Conservation (phyloP, 2,113 vertebrate genomes). For the Xerus inauris region DNA sequence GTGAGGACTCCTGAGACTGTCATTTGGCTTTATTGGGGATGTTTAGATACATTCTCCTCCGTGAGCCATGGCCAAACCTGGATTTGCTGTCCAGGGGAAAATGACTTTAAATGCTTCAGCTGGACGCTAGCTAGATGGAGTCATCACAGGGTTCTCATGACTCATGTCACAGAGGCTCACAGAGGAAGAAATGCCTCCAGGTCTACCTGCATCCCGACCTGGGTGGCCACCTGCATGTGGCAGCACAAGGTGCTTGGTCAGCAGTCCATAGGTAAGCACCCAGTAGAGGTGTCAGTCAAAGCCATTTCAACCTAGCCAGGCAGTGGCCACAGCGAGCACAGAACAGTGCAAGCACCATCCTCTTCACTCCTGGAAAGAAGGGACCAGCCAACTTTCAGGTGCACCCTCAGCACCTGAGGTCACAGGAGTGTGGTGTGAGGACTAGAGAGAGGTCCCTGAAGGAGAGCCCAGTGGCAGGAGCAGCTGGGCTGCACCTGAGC, state of each 20-base stretch:
- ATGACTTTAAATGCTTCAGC: neutral
- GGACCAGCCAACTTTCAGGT: neutral
- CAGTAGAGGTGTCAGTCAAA: no score
- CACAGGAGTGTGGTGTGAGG: neutral
- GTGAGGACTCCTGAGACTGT: fast-evolving
- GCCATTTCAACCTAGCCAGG: neutral
- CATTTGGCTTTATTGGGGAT: neutral
- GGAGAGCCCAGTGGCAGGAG: neutral
- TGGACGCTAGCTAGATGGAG: neutral
- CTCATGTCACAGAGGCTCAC: neutral
- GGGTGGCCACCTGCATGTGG: neutral
- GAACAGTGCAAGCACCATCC: fast-evolving
- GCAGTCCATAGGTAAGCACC: neutral
- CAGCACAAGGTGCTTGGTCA: fast-evolving
- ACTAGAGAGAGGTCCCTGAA: neutral
- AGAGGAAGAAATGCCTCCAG: no score
- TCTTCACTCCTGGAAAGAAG: neutral
- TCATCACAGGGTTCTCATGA: no score
- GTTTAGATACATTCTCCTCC: neutral
- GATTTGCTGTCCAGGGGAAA: neutral
- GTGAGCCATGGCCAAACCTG: neutral
- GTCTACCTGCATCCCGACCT: neutral
- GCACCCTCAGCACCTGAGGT: neutral
- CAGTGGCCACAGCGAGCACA: neutral
- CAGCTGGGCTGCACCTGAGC: no score